Conservation (phyloP, 1,140 invertebrate species). For the Penaeus indicus region DNA sequence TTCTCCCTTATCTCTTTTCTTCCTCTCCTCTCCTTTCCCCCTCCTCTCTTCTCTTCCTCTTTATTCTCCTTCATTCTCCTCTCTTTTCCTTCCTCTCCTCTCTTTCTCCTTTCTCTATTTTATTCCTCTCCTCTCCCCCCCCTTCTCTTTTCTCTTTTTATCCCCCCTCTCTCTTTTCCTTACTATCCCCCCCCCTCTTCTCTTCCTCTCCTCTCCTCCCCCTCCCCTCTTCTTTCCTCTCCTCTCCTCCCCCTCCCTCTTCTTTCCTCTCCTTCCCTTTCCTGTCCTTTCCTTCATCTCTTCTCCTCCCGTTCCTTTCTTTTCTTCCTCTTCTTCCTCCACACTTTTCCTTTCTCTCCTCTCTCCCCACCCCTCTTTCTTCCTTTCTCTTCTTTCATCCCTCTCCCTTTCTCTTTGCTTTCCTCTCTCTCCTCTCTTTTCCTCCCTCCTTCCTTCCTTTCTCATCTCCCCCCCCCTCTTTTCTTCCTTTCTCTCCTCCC, state of each 20-base stretch:
- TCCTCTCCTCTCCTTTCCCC: too few species aligned
- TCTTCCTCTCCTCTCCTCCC: background rate
- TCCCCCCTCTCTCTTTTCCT: background rate
- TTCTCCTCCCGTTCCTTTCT: too few species aligned
- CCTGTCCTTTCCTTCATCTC: too few species aligned
- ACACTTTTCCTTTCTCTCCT: background rate
- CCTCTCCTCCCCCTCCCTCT: background rate
- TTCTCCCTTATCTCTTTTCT: background rate
- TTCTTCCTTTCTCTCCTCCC: too few species aligned
- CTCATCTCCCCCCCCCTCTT: background rate
- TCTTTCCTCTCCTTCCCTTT: background rate
- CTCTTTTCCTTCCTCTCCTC: background rate
- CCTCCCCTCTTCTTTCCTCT: too few species aligned
- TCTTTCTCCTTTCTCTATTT: background rate
- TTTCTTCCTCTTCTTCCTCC: too few species aligned
- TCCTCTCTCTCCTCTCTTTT: background rate
- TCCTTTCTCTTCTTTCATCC: background rate
- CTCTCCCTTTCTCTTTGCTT: background rate
- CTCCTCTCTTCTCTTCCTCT: background rate
- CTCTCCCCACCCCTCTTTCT: background rate
- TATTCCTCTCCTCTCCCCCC: too few species aligned
- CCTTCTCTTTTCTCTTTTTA: background rate
- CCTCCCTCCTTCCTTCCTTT: too few species aligned
- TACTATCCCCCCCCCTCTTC: too few species aligned
- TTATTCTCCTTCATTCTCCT: background rate